Conservation (phyloP, 2,113 vertebrate genomes). For the Balaeniceps rex region DNA sequence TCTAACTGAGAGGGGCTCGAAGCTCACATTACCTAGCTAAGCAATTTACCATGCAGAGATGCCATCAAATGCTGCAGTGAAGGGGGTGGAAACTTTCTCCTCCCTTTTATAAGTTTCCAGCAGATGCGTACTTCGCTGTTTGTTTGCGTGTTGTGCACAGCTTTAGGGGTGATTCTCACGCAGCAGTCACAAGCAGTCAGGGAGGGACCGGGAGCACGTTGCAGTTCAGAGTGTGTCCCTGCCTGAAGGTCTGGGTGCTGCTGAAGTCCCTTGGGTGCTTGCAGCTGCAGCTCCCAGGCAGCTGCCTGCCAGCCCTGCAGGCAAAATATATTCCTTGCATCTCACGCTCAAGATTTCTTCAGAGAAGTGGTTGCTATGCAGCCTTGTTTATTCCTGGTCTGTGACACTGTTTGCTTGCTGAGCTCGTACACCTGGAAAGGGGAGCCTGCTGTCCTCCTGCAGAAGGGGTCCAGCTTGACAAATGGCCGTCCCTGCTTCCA, state of each 20-base stretch:
- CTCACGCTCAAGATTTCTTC: not conserved
- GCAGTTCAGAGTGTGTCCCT: not conserved
- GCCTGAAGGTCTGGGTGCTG: not conserved
- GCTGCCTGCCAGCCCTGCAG: not conserved
- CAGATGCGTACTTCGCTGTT: not conserved
- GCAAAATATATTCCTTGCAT: not conserved
- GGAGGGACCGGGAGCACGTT: fast-evolving
- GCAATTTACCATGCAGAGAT: not conserved
- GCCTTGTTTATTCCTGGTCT: conserved; percentile 67
- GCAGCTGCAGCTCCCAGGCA: not conserved
- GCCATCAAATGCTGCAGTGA: not conserved
- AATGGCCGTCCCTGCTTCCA: not conserved
- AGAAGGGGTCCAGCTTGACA: not conserved
- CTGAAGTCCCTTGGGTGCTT: not conserved
- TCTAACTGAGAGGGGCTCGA: not conserved
- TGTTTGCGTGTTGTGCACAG: fast-evolving
- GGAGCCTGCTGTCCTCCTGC: not conserved
- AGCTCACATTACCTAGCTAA: not conserved
- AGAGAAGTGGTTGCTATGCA: conserved; percentile 68
- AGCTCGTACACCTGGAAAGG: not conserved
- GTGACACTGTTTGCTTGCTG: conserved; percentile 7
- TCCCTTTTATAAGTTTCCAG: not conserved
- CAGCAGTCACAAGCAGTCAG: fast-evolving
- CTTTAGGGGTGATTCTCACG: not conserved
- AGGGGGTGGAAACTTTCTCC: not conserved